Evolutionary conservation across 2,797 vertebrate species (phyloP), one percentile per base, ranked within the genome.

Genomic region (Setipinna tenuifilis): DNA sequence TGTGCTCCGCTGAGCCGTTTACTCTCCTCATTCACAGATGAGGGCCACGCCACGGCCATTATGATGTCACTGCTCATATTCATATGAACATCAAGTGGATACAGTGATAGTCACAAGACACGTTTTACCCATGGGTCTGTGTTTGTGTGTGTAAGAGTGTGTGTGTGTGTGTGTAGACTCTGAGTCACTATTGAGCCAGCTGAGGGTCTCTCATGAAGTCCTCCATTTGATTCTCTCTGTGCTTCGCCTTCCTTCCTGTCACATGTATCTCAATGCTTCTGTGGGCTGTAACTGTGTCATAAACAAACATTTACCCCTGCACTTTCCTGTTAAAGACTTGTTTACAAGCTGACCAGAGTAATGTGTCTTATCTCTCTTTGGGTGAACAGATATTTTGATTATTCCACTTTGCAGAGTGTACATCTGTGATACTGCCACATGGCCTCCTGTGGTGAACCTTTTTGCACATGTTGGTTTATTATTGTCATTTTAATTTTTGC

Each of bases 401-500:
- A 65, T 28, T 65, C 14, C 62, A 28, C n/a, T 65, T 65, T 71
- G 65, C 25, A 14, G 11, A 3, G 65, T 16, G 62, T 16, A 71
- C 71, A 35, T 35, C 68, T 78, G 14, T 75, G 61, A 65, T 44
- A 21, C 35, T 78, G 25, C 21, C 28, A 35, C 31, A 78, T 78
- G 71, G 19, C 35, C 71, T 78, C 2, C 21, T 5, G 35, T 21
- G 14, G 17, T 78, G 1, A 78, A 44, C 28, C 9, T 44, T 78
- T 78, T 78, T 78, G 71, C 71, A 78, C 71, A 78, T 78, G 31
- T 78, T 78, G 31, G 41, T 78, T 44, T 31, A 78, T 44, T 31
- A 78, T 41, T 78, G 35, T 41, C 10, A 78, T 78, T 44, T 41
- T 41, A 78, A 75, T 75, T 44, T 78, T 1, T 78, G 6, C 35